Evolutionary conservation across 1,140 invertebrate species (phyloP), one percentile per base, ranked within the genome.

Genomic region (Maconellicoccus hirsutus): DNA sequence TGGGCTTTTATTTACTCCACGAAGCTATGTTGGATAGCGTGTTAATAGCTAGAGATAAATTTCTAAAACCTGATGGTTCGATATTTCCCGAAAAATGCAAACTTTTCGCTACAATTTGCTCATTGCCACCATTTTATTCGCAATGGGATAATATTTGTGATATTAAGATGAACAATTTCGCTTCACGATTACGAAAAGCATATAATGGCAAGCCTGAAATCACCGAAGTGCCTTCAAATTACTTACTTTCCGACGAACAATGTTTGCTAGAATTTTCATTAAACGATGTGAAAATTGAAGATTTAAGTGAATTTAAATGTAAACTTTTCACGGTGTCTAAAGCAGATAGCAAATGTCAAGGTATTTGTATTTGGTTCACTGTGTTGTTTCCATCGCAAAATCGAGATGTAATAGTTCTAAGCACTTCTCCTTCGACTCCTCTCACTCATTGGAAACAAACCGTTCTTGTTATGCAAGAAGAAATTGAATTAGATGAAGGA

Each of bases 361-460:
- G 89, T 12, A 78, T 93, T 80, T 80, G 78, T 74, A 70, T 83
- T 10, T 82, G 81, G 80, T 83, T 83, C 75, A 76, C 77, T 26
- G 80, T 80, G 71, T 73, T 74, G 25, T 80, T 83, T 76, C 77
- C 77, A 26, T 29, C 42, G 70, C 29, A 71, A 71, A 19, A 39
- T 59, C 70, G 74, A 74, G 0, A 22, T 22, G 23, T 38, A 6
- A 69, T 87, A 16, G 79, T 82, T 27, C 85, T 94, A 74, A 87
- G 86, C 66, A 94, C 92, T 75, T 89, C 88, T 71, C 94, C 89
- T 74, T 82, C 80, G 74, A 82, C 80, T 77, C 86, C 84, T 77
- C 83, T 84, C 73, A 99, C 97, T 19, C 96, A 98, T 82, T 98
- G 96, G 96, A 96, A 98, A 78, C 96, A 98, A 82, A 97, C 94